Conservation (phyloP, 2,113 vertebrate genomes). For the Anarhynchus alexandrinus region DNA sequence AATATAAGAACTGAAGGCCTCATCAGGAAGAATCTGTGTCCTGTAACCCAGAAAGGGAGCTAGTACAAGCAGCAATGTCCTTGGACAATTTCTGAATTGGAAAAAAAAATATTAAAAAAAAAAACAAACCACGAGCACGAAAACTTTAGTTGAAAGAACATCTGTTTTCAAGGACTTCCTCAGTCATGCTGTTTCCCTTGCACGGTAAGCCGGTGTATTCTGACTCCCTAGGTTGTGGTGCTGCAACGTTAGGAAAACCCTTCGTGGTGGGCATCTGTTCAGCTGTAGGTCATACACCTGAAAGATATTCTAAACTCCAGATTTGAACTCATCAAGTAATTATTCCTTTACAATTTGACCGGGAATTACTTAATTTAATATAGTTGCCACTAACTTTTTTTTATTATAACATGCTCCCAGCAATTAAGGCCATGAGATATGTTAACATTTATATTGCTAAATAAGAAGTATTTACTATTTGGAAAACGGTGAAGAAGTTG, state of each 20-base stretch:
- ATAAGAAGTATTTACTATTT: background rate
- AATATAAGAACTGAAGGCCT: background rate
- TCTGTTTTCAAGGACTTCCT: constrained; percentile 65
- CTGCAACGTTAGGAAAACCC: constrained; percentile 15
- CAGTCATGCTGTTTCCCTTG: constrained; percentile 47
- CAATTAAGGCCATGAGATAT: background rate
- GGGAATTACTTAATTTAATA: background rate
- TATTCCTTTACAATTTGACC: background rate
- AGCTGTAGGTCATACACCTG: background rate
- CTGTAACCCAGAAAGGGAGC: background rate
- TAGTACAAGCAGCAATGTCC: background rate
- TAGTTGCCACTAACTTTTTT: background rate
- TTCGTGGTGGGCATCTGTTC: constrained; percentile 42
- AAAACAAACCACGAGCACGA: background rate
- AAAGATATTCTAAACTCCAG: background rate
- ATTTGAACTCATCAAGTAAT: background rate
- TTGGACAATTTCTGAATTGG: constrained; percentile 5
- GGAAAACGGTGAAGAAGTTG: background rate
- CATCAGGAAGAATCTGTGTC: background rate
- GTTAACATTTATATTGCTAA: background rate
- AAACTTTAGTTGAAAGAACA: constrained; percentile 29
- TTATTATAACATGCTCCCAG: background rate
- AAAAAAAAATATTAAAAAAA: background rate
- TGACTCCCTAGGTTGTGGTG: constrained; percentile 20
- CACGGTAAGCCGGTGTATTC: constrained; percentile 27